Evolutionary conservation across 2,888 invertebrate genomes (phyloP), one percentile per base, ranked within the genome.

Genomic region (Melinaea menophilus): DNA sequence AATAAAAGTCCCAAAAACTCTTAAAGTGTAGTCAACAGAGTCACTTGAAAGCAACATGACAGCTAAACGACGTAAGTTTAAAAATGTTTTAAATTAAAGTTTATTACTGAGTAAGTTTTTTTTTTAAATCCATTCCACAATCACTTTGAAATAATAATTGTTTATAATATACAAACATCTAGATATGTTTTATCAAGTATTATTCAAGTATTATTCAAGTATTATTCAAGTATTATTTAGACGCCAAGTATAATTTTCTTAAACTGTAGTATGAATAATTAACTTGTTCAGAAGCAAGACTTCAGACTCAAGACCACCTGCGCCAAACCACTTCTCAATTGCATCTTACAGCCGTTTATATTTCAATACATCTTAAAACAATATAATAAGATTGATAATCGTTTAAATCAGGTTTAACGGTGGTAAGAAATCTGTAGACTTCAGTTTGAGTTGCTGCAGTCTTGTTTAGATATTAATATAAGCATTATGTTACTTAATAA

Each of bases 41-140:
- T 76, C 76, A 80, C 81, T 82, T 76, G 75, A 78, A 78, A 78
- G 69, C 69, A 71, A 79, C 79, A 75, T 79, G 84, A 80, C 80
- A 77, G 69, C 64, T 78, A 78, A 79, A 75, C 73, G 80, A 79
- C 78, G 79, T 77, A 74, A 74, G 79, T 78, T 79, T 77, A 74
- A 74, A 79, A 81, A 81, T 80, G 84, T 81, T 84, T 82, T 76
- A 81, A 85, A 82, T 81, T 76, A 80, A 75, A 75, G 74, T 78
- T 77, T 78, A 79, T 77, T 79, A 77, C 76, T 74, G 75, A 76
- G 75, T 75, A 73, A 73, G 74, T 73, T 69, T 69, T 67, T 67
- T 69, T 74, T 69, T 70, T 70, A 9, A 41, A 41, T 9, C 9
- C 3, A 41, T 41, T 9, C 7, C 7, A 41, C 2, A 41, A 7